Evolutionary conservation across 2,888 invertebrate genomes (phyloP), one percentile per base, ranked within the genome.

Genomic region (Eudemis profundana): DNA sequence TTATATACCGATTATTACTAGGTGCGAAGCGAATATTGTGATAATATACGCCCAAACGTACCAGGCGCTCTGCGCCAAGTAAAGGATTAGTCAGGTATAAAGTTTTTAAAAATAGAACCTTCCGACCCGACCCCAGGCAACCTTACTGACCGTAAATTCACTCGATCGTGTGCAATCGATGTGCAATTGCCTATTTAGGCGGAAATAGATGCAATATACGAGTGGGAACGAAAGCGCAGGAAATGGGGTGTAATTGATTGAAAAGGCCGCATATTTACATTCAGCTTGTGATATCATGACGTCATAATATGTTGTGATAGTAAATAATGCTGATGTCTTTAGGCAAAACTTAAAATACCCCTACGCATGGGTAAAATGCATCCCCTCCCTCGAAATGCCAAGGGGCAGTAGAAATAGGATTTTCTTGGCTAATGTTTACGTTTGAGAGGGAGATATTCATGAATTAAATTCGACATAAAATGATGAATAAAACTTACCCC

Each of bases 401-500:
- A 85, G 85, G 83, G 82, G 73, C 75, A 75, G 77, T 81, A 79
- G 81, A 83, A 82, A 75, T 69, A 54, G 70, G 72, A 75, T 83
- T 84, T 79, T 76, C 75, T 66, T 59, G 66, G 63, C 2, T 36
- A 59, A 50, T 23, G 40, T 38, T 7, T 53, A 46, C 38, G 51
- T 15, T 2, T 15, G 10, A 19, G 15, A 5, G 5, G 23, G 44
- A 33, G 54, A 61, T 29, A 27, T 7, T 59, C 27, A 36, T 64
- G n/a, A 57, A 74, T 67, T 67, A 69, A 66, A 72, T 74, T 36
- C 44, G 42, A 8, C 7, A 66, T 61, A 66, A 40, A 70, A 61
- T 63, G 19, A 19, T 15, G 36, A 72, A 74, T 66, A 63, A 53
- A 78, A 93, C 94, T 94, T 87, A 96, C 96, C 96, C 96, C 96